Base-by-base conservation (phyloP, 2,888 invertebrate species). In the Caenorhabditis afra region DNA sequence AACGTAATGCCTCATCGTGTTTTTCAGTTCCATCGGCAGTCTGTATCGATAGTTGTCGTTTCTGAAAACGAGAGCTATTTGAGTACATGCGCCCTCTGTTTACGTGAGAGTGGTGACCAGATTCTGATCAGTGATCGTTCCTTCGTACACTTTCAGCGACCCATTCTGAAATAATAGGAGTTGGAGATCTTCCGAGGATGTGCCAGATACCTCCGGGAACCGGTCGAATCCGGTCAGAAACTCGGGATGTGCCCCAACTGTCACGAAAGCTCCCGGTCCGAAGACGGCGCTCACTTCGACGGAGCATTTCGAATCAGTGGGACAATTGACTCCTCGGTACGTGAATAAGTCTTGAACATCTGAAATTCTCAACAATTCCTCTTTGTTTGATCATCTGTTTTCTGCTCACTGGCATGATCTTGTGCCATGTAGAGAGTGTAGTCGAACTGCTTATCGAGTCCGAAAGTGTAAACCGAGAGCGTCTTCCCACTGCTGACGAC, bases 11-110 rank as follows among this genome's bases (percentile, higher is more conserved):
- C 57, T 35, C 3, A 71, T 49, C 23, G 71, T 18, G 23, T 64
- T 71, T 11, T 71, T 71, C 62, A 71, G 14, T 49, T 71, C 64
- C 64, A 71, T 64, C n/a, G 71, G 71, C 11, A 71, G n/a, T 11
- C 64, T 47, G n/a, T 23, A n/a, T 12, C n/a, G 23, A n/a, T 68
- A 68, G 35, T 68, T 68, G 7, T 37, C 10, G 16, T 50, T 58
- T 49, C 67, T 67, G 50, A 22, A 66, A 35, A 12, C 18, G 16
- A 22, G 16, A 1, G 0, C 11, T 2, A 20, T 55, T 12, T 16
- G 5, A 29, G n/a, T 45, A 0, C 12, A 20, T 8, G 4, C 11
- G 18, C 14, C 16, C n/a, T 7, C 45, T 57, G 20, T 23, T 49
- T 29, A 67, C 67, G 67, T 67, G n/a, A 67, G 39, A 8, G 37